Evolutionary conservation across 2,113 vertebrate genomes (phyloP), one percentile per base, ranked within the genome.

Genomic region (Barbus barbus): DNA sequence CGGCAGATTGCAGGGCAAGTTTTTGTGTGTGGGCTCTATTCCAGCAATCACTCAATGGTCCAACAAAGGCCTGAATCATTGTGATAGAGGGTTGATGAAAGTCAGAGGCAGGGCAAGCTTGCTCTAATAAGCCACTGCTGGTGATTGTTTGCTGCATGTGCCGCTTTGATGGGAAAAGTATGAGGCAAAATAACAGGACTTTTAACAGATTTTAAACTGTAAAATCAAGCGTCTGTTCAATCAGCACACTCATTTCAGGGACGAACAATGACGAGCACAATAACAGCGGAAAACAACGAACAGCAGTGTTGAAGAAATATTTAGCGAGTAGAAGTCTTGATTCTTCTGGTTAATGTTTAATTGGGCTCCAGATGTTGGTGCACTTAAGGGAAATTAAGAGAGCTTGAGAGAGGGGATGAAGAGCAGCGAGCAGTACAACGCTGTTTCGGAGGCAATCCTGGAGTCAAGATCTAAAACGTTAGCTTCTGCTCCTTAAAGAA

Each of bases 381-480:
- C 85, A 84, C 85, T 86, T 84, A 83, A 46, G 82, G 85, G 77
- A 86, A 87, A 87, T 81, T 77, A 84, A 71, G 16, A 71, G 16
- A 36, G 31, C 20, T 36, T 69, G 46, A 41, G 9, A 56, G 14
- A 28, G 0, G 51, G 36, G 80, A 36, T 53, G 65, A 78, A 58
- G 58, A 71, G 11, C 26, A 33, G 26, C 5, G 38, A 46, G 76
- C 9, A 7, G 7, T 24, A n/a, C 3, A 12, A 31, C 20, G 2
- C 12, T 0, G 1, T 76, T 24, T 44, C 3, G 2, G 51, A 80
- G 61, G 14, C n/a, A 0, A 3, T 33, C 20, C 56, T 13, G 22
- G 56, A 14, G 5, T 33, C 31, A 80, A 41, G 78, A 51, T 80
- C 31, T 24, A 46, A 80, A 48, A 65, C 26, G 28, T 63, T 63